Conservation (phyloP, 2,113 vertebrate species). For the Forbesichthys papilliferus region DNA sequence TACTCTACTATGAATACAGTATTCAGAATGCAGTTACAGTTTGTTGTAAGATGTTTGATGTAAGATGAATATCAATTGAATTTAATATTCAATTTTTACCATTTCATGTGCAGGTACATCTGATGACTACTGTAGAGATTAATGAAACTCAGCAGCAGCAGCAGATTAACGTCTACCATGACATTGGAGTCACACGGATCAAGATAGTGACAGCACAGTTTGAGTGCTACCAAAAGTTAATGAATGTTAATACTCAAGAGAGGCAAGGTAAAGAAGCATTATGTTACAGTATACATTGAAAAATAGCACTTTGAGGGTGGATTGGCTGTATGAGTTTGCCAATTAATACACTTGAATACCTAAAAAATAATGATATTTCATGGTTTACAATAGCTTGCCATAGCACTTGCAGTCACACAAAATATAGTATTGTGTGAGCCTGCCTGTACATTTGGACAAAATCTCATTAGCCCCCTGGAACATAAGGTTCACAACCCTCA, state of each 20-base stretch:
- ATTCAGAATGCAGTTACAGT: background rate
- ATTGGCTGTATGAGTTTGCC: too few relatives aligned
- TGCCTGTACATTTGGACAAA: too few relatives aligned
- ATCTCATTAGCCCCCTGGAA: too few relatives aligned
- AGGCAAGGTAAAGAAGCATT: conserved; percentile 56
- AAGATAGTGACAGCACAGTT: conserved; percentile 96
- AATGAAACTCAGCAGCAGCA: conserved; percentile 70
- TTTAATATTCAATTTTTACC: background rate
- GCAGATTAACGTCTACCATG: conserved; percentile 67
- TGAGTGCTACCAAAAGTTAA: conserved; percentile 97
- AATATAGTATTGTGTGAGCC: too few relatives aligned
- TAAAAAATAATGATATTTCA: background rate
- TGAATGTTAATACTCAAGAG: conserved; percentile 74
- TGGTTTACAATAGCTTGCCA: too few relatives aligned
- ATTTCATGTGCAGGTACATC: conserved; percentile 66
- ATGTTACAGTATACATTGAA: background rate
- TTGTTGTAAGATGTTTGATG: background rate
- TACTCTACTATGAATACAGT: background rate
- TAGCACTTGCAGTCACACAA: too few relatives aligned
- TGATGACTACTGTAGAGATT: conserved; percentile 70
- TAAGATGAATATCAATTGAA: background rate
- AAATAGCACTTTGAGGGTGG: background rate
- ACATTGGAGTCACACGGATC: conserved; percentile 82
- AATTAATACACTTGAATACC: background rate
- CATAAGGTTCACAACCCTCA: too few relatives aligned